Evolutionary conservation across 2,888 invertebrate species (phyloP).

Genomic region (Lasioglossum vierecki): DNA sequence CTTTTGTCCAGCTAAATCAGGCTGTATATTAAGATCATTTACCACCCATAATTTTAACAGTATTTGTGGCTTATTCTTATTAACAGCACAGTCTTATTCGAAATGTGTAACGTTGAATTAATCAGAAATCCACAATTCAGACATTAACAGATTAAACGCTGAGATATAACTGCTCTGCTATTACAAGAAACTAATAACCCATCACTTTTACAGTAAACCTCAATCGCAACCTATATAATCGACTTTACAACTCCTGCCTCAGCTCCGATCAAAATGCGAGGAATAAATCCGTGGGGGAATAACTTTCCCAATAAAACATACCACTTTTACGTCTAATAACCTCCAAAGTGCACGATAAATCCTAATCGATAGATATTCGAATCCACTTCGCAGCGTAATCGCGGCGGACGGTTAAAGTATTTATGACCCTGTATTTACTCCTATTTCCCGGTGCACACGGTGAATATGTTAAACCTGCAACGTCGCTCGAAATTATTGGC

Average conservation of each 20-base stretch:
- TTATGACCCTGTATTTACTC: background rate
- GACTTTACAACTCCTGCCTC: constrained; percentile 16
- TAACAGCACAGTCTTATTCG: background rate
- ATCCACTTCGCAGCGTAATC: constrained; percentile 36
- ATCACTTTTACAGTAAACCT: background rate
- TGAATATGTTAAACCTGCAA: background rate
- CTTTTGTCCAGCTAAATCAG: too few species aligned
- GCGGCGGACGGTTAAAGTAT: constrained; percentile 47
- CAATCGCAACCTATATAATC: constrained; percentile 15
- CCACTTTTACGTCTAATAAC: background rate
- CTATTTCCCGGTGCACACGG: background rate
- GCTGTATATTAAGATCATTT: too few species aligned
- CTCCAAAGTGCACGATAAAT: constrained; percentile 26
- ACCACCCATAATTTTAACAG: background rate
- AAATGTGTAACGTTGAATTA: background rate
- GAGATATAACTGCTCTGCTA: background rate
- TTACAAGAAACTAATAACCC: constrained; percentile 10
- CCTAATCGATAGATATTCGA: constrained; percentile 23
- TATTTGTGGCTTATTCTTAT: background rate
- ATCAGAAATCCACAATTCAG: background rate
- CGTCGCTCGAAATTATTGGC: background rate
- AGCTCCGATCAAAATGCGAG: background rate
- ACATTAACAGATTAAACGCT: background rate
- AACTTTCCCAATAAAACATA: background rate
- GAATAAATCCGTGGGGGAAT: constrained; percentile 1